Evolutionary conservation across 2,113 vertebrate genomes (phyloP), one percentile per base, ranked within the genome.

Genomic region (Grammomys surdaster): DNA sequence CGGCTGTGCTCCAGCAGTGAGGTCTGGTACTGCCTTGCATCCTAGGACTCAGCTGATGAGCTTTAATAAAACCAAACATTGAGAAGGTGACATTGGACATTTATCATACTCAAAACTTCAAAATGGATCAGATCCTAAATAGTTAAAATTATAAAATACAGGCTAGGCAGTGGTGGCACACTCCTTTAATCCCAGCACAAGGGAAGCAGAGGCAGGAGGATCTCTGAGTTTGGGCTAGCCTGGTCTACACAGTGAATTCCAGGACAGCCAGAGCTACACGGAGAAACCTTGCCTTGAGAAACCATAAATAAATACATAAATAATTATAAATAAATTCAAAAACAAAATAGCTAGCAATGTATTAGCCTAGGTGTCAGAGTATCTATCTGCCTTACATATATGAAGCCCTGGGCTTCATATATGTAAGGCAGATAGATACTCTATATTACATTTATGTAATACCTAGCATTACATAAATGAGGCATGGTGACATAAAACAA

Each of bases 1-100:
- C 20, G 54, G 28, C 33, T 7, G 26, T 33, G 20, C 3, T 75
- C 48, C 12, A 9, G 1, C n/a, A 24, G 0, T 24, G 11, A 82
- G 31, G 46, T 22, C 22, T 65, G 11, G 40, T 7, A 12, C 31
- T 46, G 87, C 13, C 22, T 28, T 89, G 81, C 51, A 31, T 16
- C 1, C 2, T 36, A 75, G 11, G 56, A 28, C 56, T 90, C 91
- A 88, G 43, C 46, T 3, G 12, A 86, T 33, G 28, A 63, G 67
- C 48, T 70, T 31, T n/a, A 13, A 4, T 78, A 58, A 84, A 73
- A 89, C 10, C 22, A 81, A 80, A 81, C 13, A 28, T 14, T 19
- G 7, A 31, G 48, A 77, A 60, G 63, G 43, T 69, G 56, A 63
- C 33, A 6, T 1, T 36, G 1, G 19, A 51, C 70, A 56, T 67